Evolutionary conservation across 2,888 invertebrate species (phyloP), one percentile per base, ranked within the genome.

Genomic region (Parnassius apollo): DNA sequence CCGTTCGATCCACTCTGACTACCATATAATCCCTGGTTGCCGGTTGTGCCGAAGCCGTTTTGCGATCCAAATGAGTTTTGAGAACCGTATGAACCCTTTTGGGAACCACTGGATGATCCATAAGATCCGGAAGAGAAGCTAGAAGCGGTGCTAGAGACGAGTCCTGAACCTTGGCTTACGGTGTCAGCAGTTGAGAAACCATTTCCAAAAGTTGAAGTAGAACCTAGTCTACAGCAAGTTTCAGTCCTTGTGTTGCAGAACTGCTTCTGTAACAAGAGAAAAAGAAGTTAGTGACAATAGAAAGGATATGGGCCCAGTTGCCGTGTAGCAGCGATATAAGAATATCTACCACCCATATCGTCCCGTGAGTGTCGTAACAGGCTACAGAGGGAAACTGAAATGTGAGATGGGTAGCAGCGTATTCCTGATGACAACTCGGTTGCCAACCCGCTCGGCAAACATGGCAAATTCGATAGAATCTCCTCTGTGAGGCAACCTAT

Each of bases 201-300:
- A 0, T 81, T 76, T 61, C 85, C 84, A 1, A 81, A 73, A 11
- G 81, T 65, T 2, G 81, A 71, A 35, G 83, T 71, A 11, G 83
- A 74, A 65, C 89, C 90, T 54, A 91, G 76, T 62, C 89, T 82
- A 81, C 92, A 92, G 86, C 92, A 92, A 64, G 90, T 83, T 76
- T 92, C 92, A 0, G 84, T 85, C 2, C 82, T 80, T 1, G 80
- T 75, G 72, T 86, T 90, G 85, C 92, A 92, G 77, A 88, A 91
- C 61, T 90, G 88, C 68, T 88, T 90, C 91, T 91, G 83, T 72
- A 81, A 86, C 83, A 88, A 83, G 45, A 44, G 51, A 71, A 45
- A 59, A 55, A 22, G 25, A 52, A 53, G 42, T 22, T 56, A 12
- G 12, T 18, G 3, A 0, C 13, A 10, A 25, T 18, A 57, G 2